Conservation (phyloP, 2,797 vertebrate species). For the Enteromius viviparus region DNA sequence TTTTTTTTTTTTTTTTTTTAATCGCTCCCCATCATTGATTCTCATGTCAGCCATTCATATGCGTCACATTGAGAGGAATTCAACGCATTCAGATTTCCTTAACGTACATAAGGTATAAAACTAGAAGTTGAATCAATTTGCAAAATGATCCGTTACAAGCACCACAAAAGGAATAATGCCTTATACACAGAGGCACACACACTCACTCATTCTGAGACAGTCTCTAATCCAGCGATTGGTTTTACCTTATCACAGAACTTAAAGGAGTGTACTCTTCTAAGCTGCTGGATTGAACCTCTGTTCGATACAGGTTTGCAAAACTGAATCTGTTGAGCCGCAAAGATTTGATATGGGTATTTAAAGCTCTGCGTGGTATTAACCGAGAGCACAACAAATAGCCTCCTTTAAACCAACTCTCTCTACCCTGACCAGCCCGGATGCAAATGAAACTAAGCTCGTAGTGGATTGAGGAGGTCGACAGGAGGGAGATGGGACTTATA, state of each 20-base stretch:
- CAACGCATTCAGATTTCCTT: background rate
- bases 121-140: conserved; percentile 33
- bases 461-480: conserved; percentile 75
- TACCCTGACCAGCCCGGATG: conserved; percentile 79
- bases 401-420: conserved; percentile 80
- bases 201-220: conserved; percentile 62
- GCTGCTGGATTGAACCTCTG: conserved; percentile 85
- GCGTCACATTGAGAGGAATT: background rate
- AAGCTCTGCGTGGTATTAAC: conserved; percentile 85
- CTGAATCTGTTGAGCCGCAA: conserved; percentile 86
- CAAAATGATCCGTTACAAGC: conserved; percentile 31
- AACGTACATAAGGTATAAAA: conserved; percentile 8
- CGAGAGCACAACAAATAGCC: conserved; percentile 86
- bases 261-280: conserved; percentile 86
- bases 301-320: conserved; percentile 89
- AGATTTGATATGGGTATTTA: conserved; percentile 90
- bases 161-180: conserved; percentile 33
- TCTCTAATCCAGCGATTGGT: conserved; percentile 84
- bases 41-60: conserved; percentile 23
- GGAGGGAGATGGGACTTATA: conserved; percentile 32
- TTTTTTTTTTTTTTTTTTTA: background rate
- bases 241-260: conserved; percentile 87
- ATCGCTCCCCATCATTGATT: background rate
- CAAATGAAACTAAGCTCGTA: conserved; percentile 84
- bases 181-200: conserved; percentile 38